Percentiles rank a stretch among this genome's conserved stretches.
Evolutionary conservation across 2,113 vertebrate species (phyloP).

Genomic region (Cisticola juncidis): DNA sequence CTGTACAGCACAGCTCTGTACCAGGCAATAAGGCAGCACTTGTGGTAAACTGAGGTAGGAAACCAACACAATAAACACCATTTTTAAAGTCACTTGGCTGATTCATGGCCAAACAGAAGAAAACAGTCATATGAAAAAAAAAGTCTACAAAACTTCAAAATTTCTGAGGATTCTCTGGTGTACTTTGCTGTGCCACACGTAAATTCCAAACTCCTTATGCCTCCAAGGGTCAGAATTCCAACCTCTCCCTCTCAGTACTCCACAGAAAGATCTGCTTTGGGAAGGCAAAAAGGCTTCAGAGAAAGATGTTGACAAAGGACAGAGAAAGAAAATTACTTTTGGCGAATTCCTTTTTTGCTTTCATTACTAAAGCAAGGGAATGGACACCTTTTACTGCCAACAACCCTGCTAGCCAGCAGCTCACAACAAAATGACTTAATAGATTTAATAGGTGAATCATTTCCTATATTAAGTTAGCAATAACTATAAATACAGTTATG

Average conservation of each 20-base stretch:
- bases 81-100: background rate
- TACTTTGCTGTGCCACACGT: accelerated
- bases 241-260: background rate
- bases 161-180: too few relatives aligned
- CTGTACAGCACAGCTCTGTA: too few relatives aligned
- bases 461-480: constrained; percentile 11
- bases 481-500: constrained; percentile 30
- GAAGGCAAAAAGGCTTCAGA: background rate
- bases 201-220: background rate
- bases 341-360: background rate
- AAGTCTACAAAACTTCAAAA: background rate
- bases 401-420: background rate
- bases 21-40: background rate
- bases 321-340: background rate
- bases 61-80: background rate
- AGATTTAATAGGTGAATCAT: constrained; percentile 33
- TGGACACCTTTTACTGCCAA: constrained; percentile 2
- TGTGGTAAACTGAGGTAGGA: background rate
- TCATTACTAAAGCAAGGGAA: background rate
- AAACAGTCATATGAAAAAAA: accelerated
- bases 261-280: accelerated
- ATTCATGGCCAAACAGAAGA: background rate
- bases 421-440: constrained; percentile 34
- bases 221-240: background rate
- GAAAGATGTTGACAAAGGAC: background rate